These are phyloP conservation scores for Polydrusus pterygomalis DNA, from an alignment of 2,888 invertebrate species.

Conservation along the genomic window DNA sequence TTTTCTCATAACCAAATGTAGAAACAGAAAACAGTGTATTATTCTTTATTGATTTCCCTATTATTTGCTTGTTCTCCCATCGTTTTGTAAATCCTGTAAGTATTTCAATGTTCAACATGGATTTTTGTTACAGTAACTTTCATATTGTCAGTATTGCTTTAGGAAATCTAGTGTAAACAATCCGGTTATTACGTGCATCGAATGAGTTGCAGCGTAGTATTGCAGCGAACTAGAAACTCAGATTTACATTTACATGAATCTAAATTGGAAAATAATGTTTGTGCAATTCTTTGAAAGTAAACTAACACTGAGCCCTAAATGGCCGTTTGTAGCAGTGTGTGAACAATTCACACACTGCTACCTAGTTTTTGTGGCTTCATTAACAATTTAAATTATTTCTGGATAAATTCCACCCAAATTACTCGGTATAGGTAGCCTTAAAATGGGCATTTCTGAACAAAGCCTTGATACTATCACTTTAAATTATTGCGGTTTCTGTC, in stretches of 20 bases:
- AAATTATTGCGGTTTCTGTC: no score
- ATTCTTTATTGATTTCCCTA: no score
- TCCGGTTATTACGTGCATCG: conserved; percentile 45
- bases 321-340: neutral
- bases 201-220: conserved; percentile 35
- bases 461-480: no score
- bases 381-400: no score
- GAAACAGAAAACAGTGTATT: no score
- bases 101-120: neutral
- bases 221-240: conserved; percentile 36
- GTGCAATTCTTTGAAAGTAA: conserved; percentile 36
- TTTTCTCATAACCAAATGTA: no score
- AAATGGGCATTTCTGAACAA: no score
- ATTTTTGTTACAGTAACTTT: neutral
- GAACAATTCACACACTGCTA: neutral
- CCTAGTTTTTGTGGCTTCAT: no score
- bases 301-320: conserved; percentile 10
- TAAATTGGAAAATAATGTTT: conserved; percentile 41
- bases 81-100: no score
- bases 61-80: no score
- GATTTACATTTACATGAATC: conserved; percentile 50
- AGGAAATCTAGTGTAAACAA: conserved; percentile 35
- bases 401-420: no score
- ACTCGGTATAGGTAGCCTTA: no score
- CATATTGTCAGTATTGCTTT: conserved; percentile 31